A percentile compares a stretch with the other conserved stretches of the same genome.
phyloP scores from a whole-genome alignment of 2,113 vertebrate species.

The Mastomys natalensis region DNA sequence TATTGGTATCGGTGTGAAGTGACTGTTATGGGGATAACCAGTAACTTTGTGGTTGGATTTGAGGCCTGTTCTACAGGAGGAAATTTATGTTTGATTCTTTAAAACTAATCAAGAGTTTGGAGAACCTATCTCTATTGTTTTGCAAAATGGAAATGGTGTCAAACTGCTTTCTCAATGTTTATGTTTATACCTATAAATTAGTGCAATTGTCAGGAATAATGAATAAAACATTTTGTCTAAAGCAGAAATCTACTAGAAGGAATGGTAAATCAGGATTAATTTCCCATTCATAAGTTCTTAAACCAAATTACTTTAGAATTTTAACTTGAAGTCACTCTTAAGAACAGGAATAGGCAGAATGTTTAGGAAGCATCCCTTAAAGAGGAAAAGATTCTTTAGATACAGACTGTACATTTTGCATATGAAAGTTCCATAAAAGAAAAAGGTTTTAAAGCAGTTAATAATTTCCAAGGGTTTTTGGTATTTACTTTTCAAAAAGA shows the following conservation, averaged over 20 bases:
- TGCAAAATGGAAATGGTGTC: background rate
- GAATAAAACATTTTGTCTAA: background rate
- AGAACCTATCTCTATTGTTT: background rate
- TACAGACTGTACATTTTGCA: background rate
- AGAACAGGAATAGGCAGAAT: background rate
- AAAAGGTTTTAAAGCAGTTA: background rate
- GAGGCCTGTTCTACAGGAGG: background rate
- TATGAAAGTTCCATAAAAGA: background rate
- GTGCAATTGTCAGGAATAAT: background rate
- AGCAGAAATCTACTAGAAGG: background rate
- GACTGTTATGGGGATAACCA: background rate
- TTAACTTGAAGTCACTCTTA: background rate
- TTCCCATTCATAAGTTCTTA: background rate
- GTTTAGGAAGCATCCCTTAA: background rate
- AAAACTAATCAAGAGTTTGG: background rate
- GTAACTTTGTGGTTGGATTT: background rate
- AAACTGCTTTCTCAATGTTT: background rate
- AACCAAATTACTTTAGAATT: background rate
- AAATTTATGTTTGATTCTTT: background rate
- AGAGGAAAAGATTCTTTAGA: background rate
- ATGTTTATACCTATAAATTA: background rate
- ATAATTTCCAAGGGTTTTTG: background rate
- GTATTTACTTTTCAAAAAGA: constrained; percentile 48
- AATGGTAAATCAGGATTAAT: background rate
- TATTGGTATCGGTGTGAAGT: background rate